Conservation (phyloP, 2,888 invertebrate genomes). For the Oscheius onirici region DNA sequence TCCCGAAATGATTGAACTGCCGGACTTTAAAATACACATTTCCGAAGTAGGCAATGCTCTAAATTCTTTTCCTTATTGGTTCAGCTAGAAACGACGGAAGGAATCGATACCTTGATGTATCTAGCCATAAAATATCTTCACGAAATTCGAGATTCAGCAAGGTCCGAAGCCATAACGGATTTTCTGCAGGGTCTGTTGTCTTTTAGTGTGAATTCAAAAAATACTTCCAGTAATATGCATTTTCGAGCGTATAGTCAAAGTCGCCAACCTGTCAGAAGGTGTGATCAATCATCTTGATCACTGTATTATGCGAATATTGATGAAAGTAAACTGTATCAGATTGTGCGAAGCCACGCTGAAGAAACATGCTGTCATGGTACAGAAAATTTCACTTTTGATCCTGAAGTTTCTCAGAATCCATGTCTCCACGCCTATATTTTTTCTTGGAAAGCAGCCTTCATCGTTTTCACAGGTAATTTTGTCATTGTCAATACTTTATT, state of each 20-base stretch:
- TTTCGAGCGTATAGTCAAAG: not conserved
- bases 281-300: not conserved
- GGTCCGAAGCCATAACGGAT: not conserved
- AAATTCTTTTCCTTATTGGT: too few relatives aligned
- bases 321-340: not conserved
- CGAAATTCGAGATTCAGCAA: not conserved
- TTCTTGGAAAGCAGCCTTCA: constrained; percentile 9
- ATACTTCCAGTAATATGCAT: not conserved
- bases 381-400: not conserved
- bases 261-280: not conserved
- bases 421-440: not conserved
- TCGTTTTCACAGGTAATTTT: constrained; percentile 3
- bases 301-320: not conserved
- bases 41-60: not conserved
- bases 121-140: not conserved
- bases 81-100: constrained; percentile 3
- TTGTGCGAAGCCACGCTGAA: not conserved
- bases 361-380: not conserved
- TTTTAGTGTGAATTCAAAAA: not conserved
- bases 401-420: not conserved
- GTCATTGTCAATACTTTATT: not conserved
- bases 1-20: constrained; percentile 1
- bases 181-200: constrained; percentile 7
- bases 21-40: not conserved
- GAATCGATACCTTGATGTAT: not conserved